phyloP scores from a whole-genome alignment of 37 sponge, comb jelly and placozoan species.

The Cladorhizidae sp. region DNA sequence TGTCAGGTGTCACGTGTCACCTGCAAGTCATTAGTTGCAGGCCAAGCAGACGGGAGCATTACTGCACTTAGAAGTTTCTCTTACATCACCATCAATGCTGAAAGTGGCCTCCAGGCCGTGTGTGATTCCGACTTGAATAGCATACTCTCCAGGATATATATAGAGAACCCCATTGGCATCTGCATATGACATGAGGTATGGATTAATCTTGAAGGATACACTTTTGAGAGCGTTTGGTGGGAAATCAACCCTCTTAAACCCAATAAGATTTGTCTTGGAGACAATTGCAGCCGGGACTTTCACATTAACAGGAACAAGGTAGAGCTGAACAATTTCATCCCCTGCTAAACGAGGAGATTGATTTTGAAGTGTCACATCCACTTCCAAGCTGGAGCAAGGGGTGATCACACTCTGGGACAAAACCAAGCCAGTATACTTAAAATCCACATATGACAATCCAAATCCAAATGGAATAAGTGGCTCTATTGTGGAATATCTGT shows the following conservation, averaged over 20 bases:
- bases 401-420: slow-evolving; percentile 14
- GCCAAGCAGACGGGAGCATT: slow-evolving; percentile 5
- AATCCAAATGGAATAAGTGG: slow-evolving; percentile 64
- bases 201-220: slow-evolving; percentile 21
- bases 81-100: not conserved
- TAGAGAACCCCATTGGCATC: slow-evolving; percentile 42
- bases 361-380: slow-evolving; percentile 45
- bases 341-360: slow-evolving; percentile 29
- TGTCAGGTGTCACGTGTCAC: not conserved
- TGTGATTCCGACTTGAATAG: not conserved
- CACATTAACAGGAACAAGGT: slow-evolving; percentile 27
- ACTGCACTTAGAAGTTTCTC: not conserved
- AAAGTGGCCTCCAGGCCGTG: not conserved
- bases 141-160: slow-evolving; percentile 57
- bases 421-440: slow-evolving; percentile 34
- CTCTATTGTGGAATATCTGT: slow-evolving; percentile 34
- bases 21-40: not conserved
- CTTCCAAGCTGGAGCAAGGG: slow-evolving; percentile 28
- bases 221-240: not conserved
- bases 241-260: slow-evolving; percentile 32
- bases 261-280: slow-evolving; percentile 48
- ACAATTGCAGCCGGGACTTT: too few relatives aligned
- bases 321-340: slow-evolving; percentile 68
- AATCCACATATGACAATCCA: slow-evolving; percentile 55
- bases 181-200: slow-evolving; percentile 53